Evolutionary conservation across 2,797 vertebrate genomes (phyloP), one percentile per base, ranked within the genome.

Genomic region (Enoplosus armatus): DNA sequence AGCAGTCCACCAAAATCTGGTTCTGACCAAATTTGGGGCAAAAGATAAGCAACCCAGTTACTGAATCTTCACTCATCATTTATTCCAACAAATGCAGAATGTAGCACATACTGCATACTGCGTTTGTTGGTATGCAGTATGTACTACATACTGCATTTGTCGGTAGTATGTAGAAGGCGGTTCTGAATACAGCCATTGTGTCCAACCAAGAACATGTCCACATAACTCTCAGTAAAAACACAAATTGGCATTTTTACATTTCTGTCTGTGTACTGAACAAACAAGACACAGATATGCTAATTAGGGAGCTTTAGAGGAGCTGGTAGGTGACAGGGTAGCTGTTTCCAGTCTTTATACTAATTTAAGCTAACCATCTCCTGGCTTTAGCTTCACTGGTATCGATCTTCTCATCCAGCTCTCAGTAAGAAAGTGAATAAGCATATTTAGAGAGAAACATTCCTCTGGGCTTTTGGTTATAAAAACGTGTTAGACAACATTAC

Each of bases 381-480:
- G 43, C 24, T 72, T 63, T 43, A 56, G 68, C 60, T 71, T 55
- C 70, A 47, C 58, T 27, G 24, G 70, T 67, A 75, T 58, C 60
- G 1, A 63, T 60, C 33, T 53, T 77, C 35, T 82, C 58, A 29
- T 62, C 20, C 15, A 55, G 61, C 59, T 60, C 56, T 41, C 24
- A 50, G 43, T 45, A 69, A n/a, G 22, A 53, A 59, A 2, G 45
- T n/a, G 35, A 50, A 26, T 43, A 9, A 15, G 65, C 26, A 41
- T 53, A 75, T 80, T 77, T 60, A 65, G 51, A 61, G 58, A 31
- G 48, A 61, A 67, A 45, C 56, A 31, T 47, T 62, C 47, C 48
- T 72, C 35, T 27, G 35, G n/a, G 15, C 58, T 75, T 74, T 68
- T 22, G 37, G 24, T 24, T 27, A 60, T 29, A 53, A 24, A 72